These are phyloP conservation scores for Gymnorhina tibicen DNA, from an alignment of 2,113 vertebrate genomes.

Conservation along the genomic window DNA sequence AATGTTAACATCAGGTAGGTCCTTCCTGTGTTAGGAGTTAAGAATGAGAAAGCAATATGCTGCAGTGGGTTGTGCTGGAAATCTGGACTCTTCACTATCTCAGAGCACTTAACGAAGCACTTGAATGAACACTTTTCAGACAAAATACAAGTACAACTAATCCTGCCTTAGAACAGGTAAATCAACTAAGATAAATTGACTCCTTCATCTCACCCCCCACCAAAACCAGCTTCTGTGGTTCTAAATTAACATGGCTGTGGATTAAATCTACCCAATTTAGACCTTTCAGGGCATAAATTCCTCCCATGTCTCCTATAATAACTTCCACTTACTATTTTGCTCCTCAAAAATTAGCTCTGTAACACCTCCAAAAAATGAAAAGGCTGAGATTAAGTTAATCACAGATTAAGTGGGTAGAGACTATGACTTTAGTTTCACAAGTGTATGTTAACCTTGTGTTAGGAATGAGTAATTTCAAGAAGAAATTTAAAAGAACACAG, in stretches of 20 bases:
- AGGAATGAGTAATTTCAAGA: not conserved
- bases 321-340: not conserved
- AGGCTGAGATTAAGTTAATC: not conserved
- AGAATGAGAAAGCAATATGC: not conserved
- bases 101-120: not conserved
- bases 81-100: not conserved
- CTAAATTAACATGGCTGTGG: not conserved
- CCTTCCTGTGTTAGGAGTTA: not conserved
- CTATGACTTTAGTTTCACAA: not conserved
- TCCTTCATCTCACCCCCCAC: not conserved
- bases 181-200: not conserved
- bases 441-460: not conserved
- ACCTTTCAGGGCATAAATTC: not conserved
- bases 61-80: not conserved
- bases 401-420: not conserved
- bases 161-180: not conserved
- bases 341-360: not conserved
- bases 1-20: not conserved
- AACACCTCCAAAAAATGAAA: not conserved
- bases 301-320: not conserved
- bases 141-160: not conserved
- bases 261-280: not conserved
- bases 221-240: not conserved
- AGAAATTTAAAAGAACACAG: not conserved
- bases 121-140: not conserved